Percentiles rank a stretch among this genome's conserved stretches.
Evolutionary conservation across 2,797 vertebrate species (phyloP).

Genomic region (Peromyscus attwateri): DNA sequence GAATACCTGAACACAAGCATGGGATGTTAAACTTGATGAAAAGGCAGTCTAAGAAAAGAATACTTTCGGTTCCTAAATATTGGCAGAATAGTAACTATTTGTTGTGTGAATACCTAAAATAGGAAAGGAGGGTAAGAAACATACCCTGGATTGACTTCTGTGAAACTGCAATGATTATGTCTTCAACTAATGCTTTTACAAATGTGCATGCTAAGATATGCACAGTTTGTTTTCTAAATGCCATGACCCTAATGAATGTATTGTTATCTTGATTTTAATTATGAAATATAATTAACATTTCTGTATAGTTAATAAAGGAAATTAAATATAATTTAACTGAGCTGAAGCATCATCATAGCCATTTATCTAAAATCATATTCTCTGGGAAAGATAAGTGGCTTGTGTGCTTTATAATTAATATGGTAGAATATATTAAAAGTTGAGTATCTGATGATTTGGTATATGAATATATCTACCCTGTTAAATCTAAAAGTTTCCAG

Average conservation of each 20-base stretch:
- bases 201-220: not conserved
- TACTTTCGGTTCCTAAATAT: not conserved
- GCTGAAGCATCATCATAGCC: not conserved
- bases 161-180: not conserved
- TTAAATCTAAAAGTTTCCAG: not conserved
- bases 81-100: slow-evolving; percentile 2
- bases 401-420: slow-evolving; percentile 7
- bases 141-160: not conserved
- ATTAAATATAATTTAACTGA: slow-evolving; percentile 25
- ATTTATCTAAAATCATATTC: slow-evolving; percentile 20
- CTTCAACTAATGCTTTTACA: not conserved
- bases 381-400: not conserved
- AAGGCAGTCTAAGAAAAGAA: slow-evolving; percentile 32
- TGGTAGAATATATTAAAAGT: slow-evolving; percentile 1
- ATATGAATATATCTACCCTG: not conserved
- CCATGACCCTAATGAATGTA: not conserved
- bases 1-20: slow-evolving; percentile 26
- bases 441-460: not conserved
- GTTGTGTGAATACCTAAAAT: not conserved
- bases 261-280: slow-evolving; percentile 46
- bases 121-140: not conserved
- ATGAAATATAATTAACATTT: not conserved
- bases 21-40: slow-evolving; percentile 48
- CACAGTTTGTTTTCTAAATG: not conserved
- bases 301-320: slow-evolving; percentile 21